A percentile compares a stretch with the other conserved stretches of the same genome.
Conservation (phyloP, 2,797 vertebrate genomes). For the Sebastes trivittatus region DNA sequence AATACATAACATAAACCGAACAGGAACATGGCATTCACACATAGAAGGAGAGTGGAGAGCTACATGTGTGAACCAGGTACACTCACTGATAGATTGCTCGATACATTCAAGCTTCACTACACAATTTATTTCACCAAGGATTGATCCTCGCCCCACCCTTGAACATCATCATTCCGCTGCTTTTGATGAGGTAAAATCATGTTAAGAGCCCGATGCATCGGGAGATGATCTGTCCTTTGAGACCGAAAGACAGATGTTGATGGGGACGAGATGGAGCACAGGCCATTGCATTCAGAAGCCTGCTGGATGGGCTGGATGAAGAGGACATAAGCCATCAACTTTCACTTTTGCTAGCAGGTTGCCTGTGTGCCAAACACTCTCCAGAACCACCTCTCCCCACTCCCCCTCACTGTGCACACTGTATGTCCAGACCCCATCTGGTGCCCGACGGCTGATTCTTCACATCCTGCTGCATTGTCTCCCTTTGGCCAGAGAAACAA, state of each 20-base stretch:
- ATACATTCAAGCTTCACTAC: constrained; percentile 2
- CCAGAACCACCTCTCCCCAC: constrained; percentile 13
- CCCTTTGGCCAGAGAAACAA: constrained; percentile 56
- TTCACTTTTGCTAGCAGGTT: constrained; percentile 77
- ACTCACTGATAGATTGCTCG: constrained; percentile 75
- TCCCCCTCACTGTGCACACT: constrained; percentile 48
- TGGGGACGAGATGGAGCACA: constrained; percentile 78
- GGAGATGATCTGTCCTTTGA: constrained; percentile 82
- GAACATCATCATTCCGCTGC: constrained; percentile 75
- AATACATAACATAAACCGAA: constrained; percentile 39
- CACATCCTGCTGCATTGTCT: constrained; percentile 43
- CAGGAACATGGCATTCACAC: constrained; percentile 24
- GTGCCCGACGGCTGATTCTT: constrained; percentile 78
- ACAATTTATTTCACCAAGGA: constrained; percentile 51
- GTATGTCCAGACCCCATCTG: constrained; percentile 72
- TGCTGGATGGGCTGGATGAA: constrained; percentile 83
- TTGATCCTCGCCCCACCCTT: constrained; percentile 71
- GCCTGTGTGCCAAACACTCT: constrained; percentile 36
- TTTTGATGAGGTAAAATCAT: constrained; percentile 80
- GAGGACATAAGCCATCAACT: constrained; percentile 86
- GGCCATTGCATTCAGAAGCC: constrained; percentile 81
- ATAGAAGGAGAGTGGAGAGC: constrained; percentile 61
- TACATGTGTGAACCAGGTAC: constrained; percentile 87
- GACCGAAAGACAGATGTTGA: constrained; percentile 84
- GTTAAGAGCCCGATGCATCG: constrained; percentile 68